Base-by-base conservation (phyloP, 2,113 vertebrate species). In the Pimephales promelas region DNA sequence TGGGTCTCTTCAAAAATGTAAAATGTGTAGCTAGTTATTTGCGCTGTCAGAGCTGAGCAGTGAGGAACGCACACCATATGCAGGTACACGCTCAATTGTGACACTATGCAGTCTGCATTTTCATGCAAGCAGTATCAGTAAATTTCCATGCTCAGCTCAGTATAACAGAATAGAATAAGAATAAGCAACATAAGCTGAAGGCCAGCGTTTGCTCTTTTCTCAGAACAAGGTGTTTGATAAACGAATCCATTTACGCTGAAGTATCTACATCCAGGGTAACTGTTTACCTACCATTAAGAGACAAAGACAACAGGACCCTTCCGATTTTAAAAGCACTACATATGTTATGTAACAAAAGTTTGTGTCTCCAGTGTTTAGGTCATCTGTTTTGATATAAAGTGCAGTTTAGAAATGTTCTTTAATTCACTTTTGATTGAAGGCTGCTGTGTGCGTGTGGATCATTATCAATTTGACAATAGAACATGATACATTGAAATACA, bases 1-100 rank as follows among this genome's bases (percentile, higher is more conserved):
- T 11, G n/a, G n/a, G 49, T 49, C 78, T 75, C 20, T 59, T 77
- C 36, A n/a, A 34, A 54, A 49, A 56, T 68, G n/a, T 8, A 73
- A 72, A 72, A 49, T 61, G 40, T 68, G 72, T 70, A 52, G 47
- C 24, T 74, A 31, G 9, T 56, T 80, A 18, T 83, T 61, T 74
- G 70, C 40, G 24, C 81, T 11, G 54, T 62, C 28, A 49, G 49
- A 49, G 36, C 26, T 62, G 47, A 74, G 81, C 57, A 52, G 40
- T 18, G 36, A 76, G 40, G 61, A 49, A 61, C 36, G 0, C 40
- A 61, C 49, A 45, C 34, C 84, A 73, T 64, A 22, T 74, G 68
- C 43, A 62, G 47, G 20, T 61, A 61, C 54, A 26, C 68, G 10
- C 80, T 26, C 36, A 28, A 22, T 7, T 59, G 11, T 79, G 66